phyloP scores from a whole-genome alignment of 2,113 vertebrate species.

The Neolamprologus caudopunctatus region DNA sequence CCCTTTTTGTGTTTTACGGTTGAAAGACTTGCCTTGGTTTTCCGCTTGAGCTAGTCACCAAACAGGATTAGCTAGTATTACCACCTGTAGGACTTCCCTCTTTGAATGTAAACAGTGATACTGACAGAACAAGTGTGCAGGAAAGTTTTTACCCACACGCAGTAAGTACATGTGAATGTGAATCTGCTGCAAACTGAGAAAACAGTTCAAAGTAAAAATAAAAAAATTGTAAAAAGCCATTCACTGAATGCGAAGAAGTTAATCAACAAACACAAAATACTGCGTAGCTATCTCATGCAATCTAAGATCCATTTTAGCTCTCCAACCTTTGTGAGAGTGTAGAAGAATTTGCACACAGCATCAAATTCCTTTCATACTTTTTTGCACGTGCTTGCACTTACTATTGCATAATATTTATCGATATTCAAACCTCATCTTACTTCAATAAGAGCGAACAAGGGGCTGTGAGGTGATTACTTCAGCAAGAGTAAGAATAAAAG shows the following conservation, averaged over 20 bases:
- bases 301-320: background rate
- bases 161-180: background rate
- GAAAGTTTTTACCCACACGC: rapidly evolving
- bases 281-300: background rate
- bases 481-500: background rate
- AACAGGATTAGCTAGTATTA: background rate
- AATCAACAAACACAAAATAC: background rate
- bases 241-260: background rate
- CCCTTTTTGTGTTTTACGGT: background rate
- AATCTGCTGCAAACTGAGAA: background rate
- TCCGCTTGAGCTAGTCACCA: background rate
- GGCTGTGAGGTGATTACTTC: rapidly evolving
- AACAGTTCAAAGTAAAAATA: background rate
- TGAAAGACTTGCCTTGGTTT: background rate
- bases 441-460: background rate
- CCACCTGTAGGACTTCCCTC: background rate
- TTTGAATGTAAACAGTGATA: background rate
- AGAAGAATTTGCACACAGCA: background rate
- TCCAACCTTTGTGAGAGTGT: background rate
- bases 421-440: background rate
- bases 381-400: background rate
- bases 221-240: background rate
- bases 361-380: background rate
- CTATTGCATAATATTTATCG: rapidly evolving
- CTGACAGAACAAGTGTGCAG: background rate